phyloP scores from a whole-genome alignment of 2,113 vertebrate species.

The Thinocorus orbignyianus region DNA sequence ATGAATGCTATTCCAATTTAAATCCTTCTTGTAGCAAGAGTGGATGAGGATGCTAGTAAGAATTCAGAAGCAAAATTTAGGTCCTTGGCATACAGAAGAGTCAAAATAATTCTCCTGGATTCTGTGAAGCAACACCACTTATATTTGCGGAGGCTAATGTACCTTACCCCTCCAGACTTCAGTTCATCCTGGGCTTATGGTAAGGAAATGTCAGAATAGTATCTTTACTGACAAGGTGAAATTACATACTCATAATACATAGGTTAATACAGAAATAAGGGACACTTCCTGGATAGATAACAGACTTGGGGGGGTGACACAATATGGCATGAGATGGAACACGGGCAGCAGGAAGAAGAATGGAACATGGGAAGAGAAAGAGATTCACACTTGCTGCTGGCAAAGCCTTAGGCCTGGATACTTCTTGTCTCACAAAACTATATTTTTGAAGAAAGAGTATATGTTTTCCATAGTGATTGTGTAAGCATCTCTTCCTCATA shows the following conservation, averaged over 20 bases:
- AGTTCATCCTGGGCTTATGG: background rate
- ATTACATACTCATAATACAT: background rate
- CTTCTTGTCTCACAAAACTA: background rate
- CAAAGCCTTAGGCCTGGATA: background rate
- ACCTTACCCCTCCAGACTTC: background rate
- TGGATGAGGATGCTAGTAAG: background rate
- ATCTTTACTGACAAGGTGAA: background rate
- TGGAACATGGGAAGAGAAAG: background rate
- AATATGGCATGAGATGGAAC: rapidly evolving
- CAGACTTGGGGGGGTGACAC: rapidly evolving
- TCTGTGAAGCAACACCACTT: background rate
- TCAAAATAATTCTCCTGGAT: background rate
- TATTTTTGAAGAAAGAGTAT: background rate
- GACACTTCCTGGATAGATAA: background rate
- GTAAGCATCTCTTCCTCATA: background rate
- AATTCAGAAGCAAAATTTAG: background rate
- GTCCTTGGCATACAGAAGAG: background rate
- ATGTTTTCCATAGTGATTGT: background rate
- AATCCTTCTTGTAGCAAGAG: background rate
- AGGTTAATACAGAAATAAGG: background rate
- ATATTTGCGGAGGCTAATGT: background rate
- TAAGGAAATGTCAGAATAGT: background rate
- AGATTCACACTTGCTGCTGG: background rate
- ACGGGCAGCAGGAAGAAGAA: background rate
- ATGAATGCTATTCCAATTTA: background rate